These are phyloP conservation scores for Drosophila neutralis DNA, from an alignment of 2,888 invertebrate genomes.

Conservation along the genomic window DNA sequence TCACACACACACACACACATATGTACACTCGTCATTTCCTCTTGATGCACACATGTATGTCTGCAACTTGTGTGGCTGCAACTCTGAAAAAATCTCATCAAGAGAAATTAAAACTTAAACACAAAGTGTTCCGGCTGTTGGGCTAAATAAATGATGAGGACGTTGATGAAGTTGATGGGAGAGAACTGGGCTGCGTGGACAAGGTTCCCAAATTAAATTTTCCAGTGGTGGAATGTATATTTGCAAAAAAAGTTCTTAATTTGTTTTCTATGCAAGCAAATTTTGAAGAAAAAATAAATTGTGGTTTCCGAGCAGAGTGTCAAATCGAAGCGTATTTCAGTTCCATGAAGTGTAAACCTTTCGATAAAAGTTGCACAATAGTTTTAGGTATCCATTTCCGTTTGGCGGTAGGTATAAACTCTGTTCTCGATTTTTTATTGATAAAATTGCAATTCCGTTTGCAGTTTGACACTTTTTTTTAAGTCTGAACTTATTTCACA, in stretches of 20 bases:
- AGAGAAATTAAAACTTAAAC: slow-evolving; percentile 75
- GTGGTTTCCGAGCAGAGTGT: background rate
- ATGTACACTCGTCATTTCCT: background rate
- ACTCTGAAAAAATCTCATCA: slow-evolving; percentile 66
- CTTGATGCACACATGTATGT: background rate
- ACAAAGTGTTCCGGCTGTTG: slow-evolving; percentile 47
- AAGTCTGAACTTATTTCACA: background rate
- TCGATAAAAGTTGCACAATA: background rate
- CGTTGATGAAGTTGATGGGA: slow-evolving; percentile 34
- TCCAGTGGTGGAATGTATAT: background rate
- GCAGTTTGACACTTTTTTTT: background rate
- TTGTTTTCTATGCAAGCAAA: background rate
- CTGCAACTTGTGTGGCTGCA: slow-evolving; percentile 29
- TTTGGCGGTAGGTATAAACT: background rate
- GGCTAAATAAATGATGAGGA: slow-evolving; percentile 52
- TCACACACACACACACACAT: background rate
- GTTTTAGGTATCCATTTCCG: background rate
- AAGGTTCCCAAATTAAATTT: background rate
- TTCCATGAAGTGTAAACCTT: background rate
- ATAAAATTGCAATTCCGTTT: background rate
- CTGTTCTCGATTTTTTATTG: background rate
- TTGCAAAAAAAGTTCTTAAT: background rate
- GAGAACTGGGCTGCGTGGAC: background rate
- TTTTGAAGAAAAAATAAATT: background rate
- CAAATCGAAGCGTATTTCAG: background rate